phyloP scores from a whole-genome alignment of 2,797 vertebrate species.

The Gymnothorax javanicus region DNA sequence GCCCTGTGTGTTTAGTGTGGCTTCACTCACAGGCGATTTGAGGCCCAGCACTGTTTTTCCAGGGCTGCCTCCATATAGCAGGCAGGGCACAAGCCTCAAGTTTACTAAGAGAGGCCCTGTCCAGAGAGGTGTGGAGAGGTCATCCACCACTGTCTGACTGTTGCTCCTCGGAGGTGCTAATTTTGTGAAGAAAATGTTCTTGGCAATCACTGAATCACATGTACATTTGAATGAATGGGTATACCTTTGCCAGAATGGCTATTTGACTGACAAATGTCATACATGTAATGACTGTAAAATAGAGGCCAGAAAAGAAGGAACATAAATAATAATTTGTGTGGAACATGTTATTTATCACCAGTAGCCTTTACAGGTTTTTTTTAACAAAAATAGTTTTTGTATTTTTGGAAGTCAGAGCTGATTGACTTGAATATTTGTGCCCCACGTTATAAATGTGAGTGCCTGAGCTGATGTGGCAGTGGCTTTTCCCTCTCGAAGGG shows the following conservation, averaged over 20 bases:
- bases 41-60: neutral
- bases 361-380: neutral
- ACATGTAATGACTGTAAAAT: neutral
- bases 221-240: neutral
- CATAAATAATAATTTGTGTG: neutral
- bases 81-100: neutral
- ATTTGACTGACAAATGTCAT: neutral
- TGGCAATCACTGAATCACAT: too few species aligned
- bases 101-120: neutral
- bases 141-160: neutral
- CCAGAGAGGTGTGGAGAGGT: neutral
- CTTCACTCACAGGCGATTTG: neutral
- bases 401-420: neutral
- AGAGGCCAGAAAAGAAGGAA: neutral
- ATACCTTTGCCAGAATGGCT: neutral
- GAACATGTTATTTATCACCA: neutral
- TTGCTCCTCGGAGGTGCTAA: neutral
- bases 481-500: neutral
- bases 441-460: slow-evolving; percentile 1
- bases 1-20: neutral
- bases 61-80: neutral
- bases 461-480: neutral
- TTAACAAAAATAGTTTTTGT: neutral
- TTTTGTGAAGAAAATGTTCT: neutral
- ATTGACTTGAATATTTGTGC: neutral